Evolutionary conservation across 2,113 vertebrate genomes (phyloP).

Genomic region (Ranitomeya imitator): DNA sequence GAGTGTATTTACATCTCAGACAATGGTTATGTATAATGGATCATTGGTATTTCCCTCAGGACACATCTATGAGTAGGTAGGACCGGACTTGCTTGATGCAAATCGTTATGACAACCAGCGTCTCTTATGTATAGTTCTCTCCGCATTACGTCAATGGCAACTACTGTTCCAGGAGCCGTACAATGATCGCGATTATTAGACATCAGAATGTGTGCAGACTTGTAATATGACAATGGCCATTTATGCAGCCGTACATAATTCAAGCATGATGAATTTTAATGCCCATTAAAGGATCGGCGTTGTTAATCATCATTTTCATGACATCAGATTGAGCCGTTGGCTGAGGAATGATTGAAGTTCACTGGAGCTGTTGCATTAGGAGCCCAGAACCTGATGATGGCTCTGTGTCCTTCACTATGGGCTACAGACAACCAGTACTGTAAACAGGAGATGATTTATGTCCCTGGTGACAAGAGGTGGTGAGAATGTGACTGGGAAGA

Average conservation of each 20-base stretch:
- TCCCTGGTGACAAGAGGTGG: not conserved
- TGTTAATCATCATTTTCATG: constrained; percentile 1
- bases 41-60: not conserved
- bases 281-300: not conserved
- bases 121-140: not conserved
- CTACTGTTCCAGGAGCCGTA: not conserved
- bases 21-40: not conserved
- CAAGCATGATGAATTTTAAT: constrained; percentile 24
- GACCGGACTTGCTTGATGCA: not conserved
- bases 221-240: not conserved
- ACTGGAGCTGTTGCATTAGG: not conserved
- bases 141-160: not conserved
- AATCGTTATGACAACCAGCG: not conserved
- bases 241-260: not conserved
- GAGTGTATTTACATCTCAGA: not conserved
- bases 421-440: not conserved
- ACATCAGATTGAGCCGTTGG: not conserved
- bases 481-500: not conserved
- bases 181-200: constrained; percentile 16
- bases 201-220: not conserved
- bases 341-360: not conserved
- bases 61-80: not conserved
- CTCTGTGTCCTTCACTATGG: not conserved
- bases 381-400: not conserved
- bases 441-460: not conserved